Evolutionary conservation across 2,888 invertebrate genomes (phyloP), one percentile per base, ranked within the genome.

Genomic region (Eurytoma adleriae): DNA sequence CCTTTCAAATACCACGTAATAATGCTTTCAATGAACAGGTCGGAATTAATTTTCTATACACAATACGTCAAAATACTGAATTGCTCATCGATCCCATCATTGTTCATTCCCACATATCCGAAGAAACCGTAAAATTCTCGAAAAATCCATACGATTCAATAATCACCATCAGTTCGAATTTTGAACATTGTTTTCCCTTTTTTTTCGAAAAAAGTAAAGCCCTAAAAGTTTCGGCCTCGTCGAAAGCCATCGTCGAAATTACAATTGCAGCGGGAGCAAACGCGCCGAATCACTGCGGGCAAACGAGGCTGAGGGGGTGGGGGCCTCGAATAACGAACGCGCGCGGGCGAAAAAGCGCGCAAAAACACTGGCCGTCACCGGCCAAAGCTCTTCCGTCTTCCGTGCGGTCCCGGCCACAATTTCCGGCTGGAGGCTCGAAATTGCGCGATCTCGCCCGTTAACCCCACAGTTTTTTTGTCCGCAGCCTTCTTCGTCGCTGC

Each of bases 351-450:
- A n/a, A 57, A 68, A 48, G 40, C 2, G 66, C 50, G 12, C 16
- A 52, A 71, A 67, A 71, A 78, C 54, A 80, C 20, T 48, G 7
- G 2, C 2, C 62, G 74, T 76, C 77, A 74, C 67, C 72, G 40
- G 7, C 40, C 64, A 67, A 50, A 61, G 54, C 56, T 56, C 61
- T 30, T 69, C 71, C 24, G 18, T 54, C 50, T 59, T 57, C 61
- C 52, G 40, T n/a, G 16, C 59, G 14, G 56, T 24, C 48, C 18
- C 79, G 56, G 30, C n/a, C 61, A 62, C 67, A 81, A 81, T 81
- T 81, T 81, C 81, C 82, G 78, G 74, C 74, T 59, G 73, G 75
- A 69, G 79, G 66, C 72, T 74, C 79, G 68, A 77, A 79, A 78
- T 79, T 76, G 82, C 79, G 57, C 74, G 61, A 40, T 71, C 62